Percentiles rank a stretch among this genome's conserved stretches.
These are phyloP conservation scores for Nothobranchius furzeri DNA, from an alignment of 2,113 vertebrate genomes.

Conservation along the genomic window DNA sequence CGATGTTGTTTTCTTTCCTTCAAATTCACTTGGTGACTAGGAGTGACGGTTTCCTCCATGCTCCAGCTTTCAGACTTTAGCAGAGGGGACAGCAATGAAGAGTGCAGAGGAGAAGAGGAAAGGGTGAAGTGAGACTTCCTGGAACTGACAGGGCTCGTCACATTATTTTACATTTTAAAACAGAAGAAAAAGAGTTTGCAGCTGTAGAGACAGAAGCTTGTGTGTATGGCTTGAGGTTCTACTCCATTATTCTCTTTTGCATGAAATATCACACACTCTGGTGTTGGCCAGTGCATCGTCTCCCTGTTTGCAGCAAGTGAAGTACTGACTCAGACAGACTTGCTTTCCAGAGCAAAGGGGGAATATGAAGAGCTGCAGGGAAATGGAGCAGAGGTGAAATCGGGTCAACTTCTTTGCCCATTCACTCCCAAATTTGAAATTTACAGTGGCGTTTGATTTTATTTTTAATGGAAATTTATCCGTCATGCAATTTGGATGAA, in stretches of 20 bases:
- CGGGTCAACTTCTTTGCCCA: no score
- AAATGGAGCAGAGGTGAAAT: not conserved
- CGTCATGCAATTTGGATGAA: no score
- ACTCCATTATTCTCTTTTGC: not conserved
- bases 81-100: not conserved
- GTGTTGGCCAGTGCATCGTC: not conserved
- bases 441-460: no score
- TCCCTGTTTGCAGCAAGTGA: not conserved
- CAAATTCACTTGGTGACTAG: not conserved
- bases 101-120: not conserved
- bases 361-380: not conserved
- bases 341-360: not conserved
- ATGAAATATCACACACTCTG: not conserved
- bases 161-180: not conserved
- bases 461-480: no score
- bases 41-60: slow-evolving; percentile 4
- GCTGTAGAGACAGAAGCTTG: not conserved
- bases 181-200: not conserved
- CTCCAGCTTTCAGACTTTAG: not conserved
- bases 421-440: not conserved
- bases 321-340: not conserved
- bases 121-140: not conserved
- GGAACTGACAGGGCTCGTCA: not conserved
- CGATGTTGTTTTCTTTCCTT: not conserved
- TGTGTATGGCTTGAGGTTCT: not conserved